Percentiles rank a stretch among this genome's conserved stretches.
phyloP scores from a whole-genome alignment of 2,113 vertebrate genomes.

The Larimichthys polyactis region DNA sequence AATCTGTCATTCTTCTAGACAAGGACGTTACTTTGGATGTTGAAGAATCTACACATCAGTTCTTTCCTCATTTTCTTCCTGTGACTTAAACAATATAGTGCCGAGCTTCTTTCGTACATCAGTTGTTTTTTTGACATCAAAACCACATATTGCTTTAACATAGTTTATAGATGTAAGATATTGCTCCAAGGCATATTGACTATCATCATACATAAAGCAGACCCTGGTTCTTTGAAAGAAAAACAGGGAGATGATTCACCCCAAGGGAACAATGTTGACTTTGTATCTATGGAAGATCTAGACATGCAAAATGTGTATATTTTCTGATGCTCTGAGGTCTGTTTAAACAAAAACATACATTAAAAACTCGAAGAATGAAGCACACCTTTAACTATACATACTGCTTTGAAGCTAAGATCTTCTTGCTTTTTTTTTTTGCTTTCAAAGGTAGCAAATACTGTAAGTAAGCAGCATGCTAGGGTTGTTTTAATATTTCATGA shows the following conservation, averaged over 20 bases:
- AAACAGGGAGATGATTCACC: conserved; percentile 8
- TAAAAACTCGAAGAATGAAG: neutral
- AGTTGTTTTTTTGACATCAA: conserved; percentile 32
- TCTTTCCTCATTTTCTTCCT: conserved; percentile 24
- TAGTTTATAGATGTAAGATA: conserved; percentile 55
- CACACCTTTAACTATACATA: neutral
- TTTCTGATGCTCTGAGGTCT: conserved; percentile 12
- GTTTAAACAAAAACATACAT: conserved; percentile 1
- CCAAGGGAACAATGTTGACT: neutral
- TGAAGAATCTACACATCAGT: conserved; percentile 40
- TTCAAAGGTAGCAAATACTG: neutral
- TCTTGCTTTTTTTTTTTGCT: neutral
- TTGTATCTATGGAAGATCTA: conserved; percentile 3
- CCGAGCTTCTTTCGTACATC: conserved; percentile 10
- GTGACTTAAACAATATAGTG: neutral
- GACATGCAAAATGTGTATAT: neutral
- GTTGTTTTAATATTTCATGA: neutral
- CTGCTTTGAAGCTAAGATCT: neutral
- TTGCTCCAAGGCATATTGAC: conserved; percentile 38
- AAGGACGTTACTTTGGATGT: conserved; percentile 48
- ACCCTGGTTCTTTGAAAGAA: conserved; percentile 28
- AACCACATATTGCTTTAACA: conserved; percentile 43
- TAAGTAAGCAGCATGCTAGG: neutral
- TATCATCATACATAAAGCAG: conserved; percentile 42
- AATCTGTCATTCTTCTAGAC: conserved; percentile 69